These are phyloP conservation scores for Cydia fagiglandana DNA, from an alignment of 1,140 invertebrate genomes.

Conservation along the genomic window DNA sequence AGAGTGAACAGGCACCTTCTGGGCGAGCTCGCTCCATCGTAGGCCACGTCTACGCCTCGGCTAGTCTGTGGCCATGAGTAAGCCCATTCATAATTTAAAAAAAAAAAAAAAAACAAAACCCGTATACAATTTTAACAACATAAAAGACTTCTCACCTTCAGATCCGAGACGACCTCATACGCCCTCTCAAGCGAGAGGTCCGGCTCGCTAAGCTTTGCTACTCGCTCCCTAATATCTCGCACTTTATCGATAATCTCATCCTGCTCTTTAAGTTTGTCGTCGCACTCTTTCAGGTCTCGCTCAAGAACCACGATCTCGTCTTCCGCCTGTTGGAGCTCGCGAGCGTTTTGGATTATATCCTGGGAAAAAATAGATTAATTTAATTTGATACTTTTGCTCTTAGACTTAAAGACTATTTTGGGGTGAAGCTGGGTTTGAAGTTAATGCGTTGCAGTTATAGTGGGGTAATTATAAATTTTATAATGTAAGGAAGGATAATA, in stretches of 20 bases:
- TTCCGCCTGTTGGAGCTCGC: slow-evolving; percentile 86
- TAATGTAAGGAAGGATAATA: too few relatives aligned
- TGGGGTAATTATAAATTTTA: too few relatives aligned
- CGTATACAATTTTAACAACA: slow-evolving; percentile 34
- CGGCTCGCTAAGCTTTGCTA: slow-evolving; percentile 84
- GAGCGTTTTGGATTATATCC: slow-evolving; percentile 94
- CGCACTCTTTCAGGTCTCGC: slow-evolving; percentile 87
- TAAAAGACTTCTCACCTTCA: slow-evolving; percentile 81
- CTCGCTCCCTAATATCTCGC: slow-evolving; percentile 84
- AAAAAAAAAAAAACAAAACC: too few relatives aligned
- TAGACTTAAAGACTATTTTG: too few relatives aligned
- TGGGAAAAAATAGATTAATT: slow-evolving; percentile 48
- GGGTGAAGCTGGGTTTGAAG: too few relatives aligned
- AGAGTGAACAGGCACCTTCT: too few relatives aligned
- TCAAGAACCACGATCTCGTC: slow-evolving; percentile 89
- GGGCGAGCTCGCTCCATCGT: too few relatives aligned
- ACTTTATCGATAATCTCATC: slow-evolving; percentile 86
- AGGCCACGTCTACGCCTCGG: too few relatives aligned
- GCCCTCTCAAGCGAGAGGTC: slow-evolving; percentile 86
- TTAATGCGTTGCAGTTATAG: too few relatives aligned
- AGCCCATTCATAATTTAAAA: too few relatives aligned
- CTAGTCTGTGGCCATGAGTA: too few relatives aligned
- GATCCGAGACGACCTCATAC: slow-evolving; percentile 85
- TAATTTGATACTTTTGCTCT: too few relatives aligned
- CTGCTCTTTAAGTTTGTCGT: slow-evolving; percentile 87